These are phyloP conservation scores for Montifringilla adamsi DNA, from an alignment of 2,113 vertebrate genomes.

Conservation along the genomic window DNA sequence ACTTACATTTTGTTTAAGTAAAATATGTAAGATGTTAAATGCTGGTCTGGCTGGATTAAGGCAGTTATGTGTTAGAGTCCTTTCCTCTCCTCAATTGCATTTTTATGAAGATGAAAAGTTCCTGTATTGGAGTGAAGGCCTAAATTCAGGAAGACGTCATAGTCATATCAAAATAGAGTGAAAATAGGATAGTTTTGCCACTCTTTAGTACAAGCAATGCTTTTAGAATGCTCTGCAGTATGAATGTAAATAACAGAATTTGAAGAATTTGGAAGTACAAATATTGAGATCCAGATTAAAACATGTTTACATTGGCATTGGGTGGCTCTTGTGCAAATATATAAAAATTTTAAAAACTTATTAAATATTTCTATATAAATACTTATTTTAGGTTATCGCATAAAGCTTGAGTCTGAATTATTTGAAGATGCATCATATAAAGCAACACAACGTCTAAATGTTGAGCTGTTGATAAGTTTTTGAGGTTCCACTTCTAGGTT, in stretches of 20 bases:
- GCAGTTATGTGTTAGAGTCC: not conserved
- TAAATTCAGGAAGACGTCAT: not conserved
- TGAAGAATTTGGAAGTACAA: not conserved
- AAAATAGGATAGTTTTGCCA: not conserved
- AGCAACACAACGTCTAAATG: not conserved
- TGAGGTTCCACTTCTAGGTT: not conserved
- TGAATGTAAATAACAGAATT: not conserved
- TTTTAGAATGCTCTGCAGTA: not conserved
- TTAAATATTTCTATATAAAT: not conserved
- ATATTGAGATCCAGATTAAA: not conserved
- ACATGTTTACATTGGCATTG: not conserved
- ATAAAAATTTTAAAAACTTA: not conserved
- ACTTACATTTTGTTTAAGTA: slow-evolving; percentile 14
- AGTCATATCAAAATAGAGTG: not conserved
- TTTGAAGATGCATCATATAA: not conserved
- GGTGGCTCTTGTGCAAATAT: not conserved
- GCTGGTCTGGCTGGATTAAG: slow-evolving; percentile 7
- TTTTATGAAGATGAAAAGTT: slow-evolving; percentile 37
- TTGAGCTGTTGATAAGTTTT: not conserved
- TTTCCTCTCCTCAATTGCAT: not conserved
- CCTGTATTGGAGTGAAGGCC: not conserved
- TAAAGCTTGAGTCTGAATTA: not conserved
- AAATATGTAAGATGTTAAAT: slow-evolving; percentile 32
- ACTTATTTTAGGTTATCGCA: not conserved
- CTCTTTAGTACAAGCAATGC: not conserved